These are phyloP conservation scores for Malacoraja senta DNA, from an alignment of 2,797 vertebrate genomes.

Conservation along the genomic window DNA sequence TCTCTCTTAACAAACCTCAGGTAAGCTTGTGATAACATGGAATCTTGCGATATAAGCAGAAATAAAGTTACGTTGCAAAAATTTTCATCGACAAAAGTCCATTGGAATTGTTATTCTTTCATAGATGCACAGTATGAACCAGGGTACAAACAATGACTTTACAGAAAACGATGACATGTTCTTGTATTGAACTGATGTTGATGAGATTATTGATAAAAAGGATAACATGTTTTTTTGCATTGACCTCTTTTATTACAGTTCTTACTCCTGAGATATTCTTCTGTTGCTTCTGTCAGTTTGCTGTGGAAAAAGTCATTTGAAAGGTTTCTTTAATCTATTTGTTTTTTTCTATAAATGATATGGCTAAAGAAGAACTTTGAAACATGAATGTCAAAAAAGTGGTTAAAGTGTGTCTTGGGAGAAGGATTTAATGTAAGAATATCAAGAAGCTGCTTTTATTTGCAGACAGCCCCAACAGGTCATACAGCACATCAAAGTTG, in stretches of 20 bases:
- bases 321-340: slow-evolving; percentile 10
- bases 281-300: background rate
- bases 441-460: background rate
- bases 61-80: background rate
- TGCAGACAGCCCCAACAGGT: slow-evolving; percentile 23
- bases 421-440: slow-evolving; percentile 5
- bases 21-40: too few relatives aligned
- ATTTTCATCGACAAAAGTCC: background rate
- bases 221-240: background rate
- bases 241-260: background rate
- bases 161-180: background rate
- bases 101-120: background rate
- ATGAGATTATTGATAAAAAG: background rate
- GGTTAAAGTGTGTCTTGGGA: background rate
- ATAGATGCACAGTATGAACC: background rate
- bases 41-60: too few relatives aligned
- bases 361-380: slow-evolving; percentile 23
- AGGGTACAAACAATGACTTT: background rate
- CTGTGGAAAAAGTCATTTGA: background rate
- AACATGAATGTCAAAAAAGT: slow-evolving; percentile 6
- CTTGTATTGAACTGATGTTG: background rate
- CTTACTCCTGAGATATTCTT: background rate
- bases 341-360: background rate
- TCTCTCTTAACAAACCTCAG: too few relatives aligned
- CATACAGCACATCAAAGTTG: slow-evolving; percentile 30